These are phyloP conservation scores for Alethe diademata DNA, from an alignment of 2,113 vertebrate genomes.

Conservation along the genomic window DNA sequence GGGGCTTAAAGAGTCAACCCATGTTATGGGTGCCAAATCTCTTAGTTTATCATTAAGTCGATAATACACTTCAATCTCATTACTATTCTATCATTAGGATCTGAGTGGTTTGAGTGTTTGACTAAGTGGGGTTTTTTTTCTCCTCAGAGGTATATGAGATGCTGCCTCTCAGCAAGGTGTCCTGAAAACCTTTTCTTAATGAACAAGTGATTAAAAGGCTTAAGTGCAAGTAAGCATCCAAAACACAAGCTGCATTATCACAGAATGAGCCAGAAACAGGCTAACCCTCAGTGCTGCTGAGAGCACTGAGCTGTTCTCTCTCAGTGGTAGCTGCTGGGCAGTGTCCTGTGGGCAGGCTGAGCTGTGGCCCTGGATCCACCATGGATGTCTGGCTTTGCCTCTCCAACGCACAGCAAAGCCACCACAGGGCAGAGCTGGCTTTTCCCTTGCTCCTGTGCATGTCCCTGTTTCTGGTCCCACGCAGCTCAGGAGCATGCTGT, in stretches of 20 bases:
- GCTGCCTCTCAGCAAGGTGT: conserved; percentile 63
- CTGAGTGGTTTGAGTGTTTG: conserved; percentile 56
- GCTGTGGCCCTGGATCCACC: background rate
- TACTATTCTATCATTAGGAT: conserved; percentile 63
- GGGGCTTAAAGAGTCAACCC: background rate
- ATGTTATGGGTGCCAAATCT: background rate
- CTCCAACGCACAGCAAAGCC: background rate
- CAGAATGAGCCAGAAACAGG: conserved; percentile 35
- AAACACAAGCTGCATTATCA: conserved; percentile 56
- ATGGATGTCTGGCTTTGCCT: background rate
- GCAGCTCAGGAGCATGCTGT: background rate
- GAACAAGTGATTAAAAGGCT: conserved; percentile 66
- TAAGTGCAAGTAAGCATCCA: conserved; percentile 54
- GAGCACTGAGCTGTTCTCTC: background rate
- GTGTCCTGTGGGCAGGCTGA: background rate
- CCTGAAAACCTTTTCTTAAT: conserved; percentile 65
- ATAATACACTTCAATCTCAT: conserved; percentile 61
- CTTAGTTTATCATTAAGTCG: conserved; percentile 51
- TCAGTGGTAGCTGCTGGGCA: background rate
- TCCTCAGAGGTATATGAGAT: conserved; percentile 38
- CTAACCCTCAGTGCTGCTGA: background rate
- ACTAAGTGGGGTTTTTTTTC: conserved; percentile 47
- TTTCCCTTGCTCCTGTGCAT: background rate
- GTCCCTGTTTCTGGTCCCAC: background rate
- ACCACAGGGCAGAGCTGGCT: background rate